Conservation (phyloP, 2,797 vertebrate genomes). For the Cyclopterus lumpus region DNA sequence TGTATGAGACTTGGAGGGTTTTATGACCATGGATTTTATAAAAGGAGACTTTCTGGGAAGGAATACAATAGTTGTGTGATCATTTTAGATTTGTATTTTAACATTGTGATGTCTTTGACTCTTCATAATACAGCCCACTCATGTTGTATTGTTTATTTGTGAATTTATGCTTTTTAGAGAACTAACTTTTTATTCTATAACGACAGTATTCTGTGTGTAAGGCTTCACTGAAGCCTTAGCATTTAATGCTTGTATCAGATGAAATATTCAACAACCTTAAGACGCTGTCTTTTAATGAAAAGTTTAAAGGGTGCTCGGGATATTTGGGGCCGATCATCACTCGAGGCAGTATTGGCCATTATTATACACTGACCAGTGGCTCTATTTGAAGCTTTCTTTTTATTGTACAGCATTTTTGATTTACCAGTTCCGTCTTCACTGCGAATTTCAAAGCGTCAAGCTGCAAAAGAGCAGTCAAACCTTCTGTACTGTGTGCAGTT, state of each 20-base stretch:
- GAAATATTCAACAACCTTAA: slow-evolving; percentile 4
- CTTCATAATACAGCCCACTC: slow-evolving; percentile 51
- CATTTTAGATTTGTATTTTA: slow-evolving; percentile 40
- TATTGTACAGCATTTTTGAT: background rate
- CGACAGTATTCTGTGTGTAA: slow-evolving; percentile 6
- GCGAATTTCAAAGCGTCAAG: background rate
- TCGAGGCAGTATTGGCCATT: background rate
- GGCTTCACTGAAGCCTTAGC: slow-evolving; percentile 2
- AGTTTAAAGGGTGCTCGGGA: background rate
- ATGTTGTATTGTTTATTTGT: slow-evolving; percentile 25
- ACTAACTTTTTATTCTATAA: background rate
- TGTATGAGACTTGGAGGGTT: slow-evolving; percentile 15
- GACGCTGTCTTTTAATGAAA: slow-evolving; percentile 28
- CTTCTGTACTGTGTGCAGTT: background rate
- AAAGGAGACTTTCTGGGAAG: slow-evolving; percentile 39
- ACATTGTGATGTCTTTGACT: slow-evolving; percentile 27
- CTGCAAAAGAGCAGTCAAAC: background rate
- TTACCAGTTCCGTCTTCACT: background rate
- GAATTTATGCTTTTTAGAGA: slow-evolving; percentile 30
- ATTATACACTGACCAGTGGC: background rate
- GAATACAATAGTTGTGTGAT: slow-evolving; percentile 42
- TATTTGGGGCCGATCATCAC: background rate
- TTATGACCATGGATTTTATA: slow-evolving; percentile 35
- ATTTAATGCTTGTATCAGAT: slow-evolving; percentile 21
- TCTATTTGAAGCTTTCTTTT: background rate